Evolutionary conservation across 2,888 invertebrate genomes (phyloP).

Genomic region (Plebejus anna): DNA sequence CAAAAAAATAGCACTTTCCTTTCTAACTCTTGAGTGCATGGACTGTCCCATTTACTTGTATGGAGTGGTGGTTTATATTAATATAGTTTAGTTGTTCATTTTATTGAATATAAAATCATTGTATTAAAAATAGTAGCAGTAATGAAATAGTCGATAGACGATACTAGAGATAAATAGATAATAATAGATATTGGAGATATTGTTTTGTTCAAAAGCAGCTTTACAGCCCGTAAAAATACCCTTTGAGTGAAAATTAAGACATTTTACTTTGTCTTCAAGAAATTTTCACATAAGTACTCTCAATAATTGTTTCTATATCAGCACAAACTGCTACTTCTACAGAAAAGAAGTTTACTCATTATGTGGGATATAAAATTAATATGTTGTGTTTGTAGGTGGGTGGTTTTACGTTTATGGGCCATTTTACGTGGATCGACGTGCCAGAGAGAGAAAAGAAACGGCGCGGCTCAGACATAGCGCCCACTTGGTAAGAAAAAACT

Average conservation of each 20-base stretch:
- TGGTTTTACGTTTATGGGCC: constrained; percentile 93
- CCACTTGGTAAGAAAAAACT: constrained; percentile 77
- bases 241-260: background rate
- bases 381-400: constrained; percentile 56
- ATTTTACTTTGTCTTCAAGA: too few relatives aligned
- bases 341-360: background rate
- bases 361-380: background rate
- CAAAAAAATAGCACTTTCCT: background rate
- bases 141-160: too few relatives aligned
- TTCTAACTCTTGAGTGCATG: background rate
- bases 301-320: background rate
- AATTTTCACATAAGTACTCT: too few relatives aligned
- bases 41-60: background rate
- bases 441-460: constrained; percentile 82
- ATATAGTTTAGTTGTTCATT: background rate
- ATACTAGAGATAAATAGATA: too few relatives aligned
- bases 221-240: background rate
- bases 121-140: too few relatives aligned
- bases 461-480: constrained; percentile 79
- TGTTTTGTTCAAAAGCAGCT: background rate
- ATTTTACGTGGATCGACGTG: constrained; percentile 95
- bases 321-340: background rate
- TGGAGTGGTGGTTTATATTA: background rate
- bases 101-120: background rate
- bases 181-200: too few relatives aligned